Evolutionary conservation across 2,113 vertebrate genomes (phyloP), one percentile per base, ranked within the genome.

Genomic region (Calyptommatus sinebrachiatus): DNA sequence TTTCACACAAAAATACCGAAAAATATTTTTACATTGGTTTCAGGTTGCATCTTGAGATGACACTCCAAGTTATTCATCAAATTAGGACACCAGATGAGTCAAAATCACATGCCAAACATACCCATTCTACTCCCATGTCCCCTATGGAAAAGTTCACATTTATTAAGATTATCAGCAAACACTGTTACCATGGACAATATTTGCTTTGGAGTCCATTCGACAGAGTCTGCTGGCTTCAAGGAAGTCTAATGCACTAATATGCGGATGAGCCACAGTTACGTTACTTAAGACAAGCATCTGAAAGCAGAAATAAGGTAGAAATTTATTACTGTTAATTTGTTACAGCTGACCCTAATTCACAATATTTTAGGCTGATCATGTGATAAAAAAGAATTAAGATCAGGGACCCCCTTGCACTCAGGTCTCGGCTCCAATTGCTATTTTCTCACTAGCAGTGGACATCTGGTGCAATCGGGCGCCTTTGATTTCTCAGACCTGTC

Each of bases 131-230:
- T 28, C 57, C 11, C 50, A 18, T 26, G n/a, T 35, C 8, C 60
- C 22, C 16, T 11, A 26, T 2, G 28, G 9, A 5, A 21, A 66
- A 2, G 8, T 18, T 12, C 8, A 29, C 7, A 29, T 24, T 72
- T 11, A 63, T 50, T 50, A 73, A 35, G 45, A 41, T 41, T 41
- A 21, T 7, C 66, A 73, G 31, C 4, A 72, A 57, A 83, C 26
- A 28, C 80, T 87, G 82, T 96, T 87, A 99, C 98, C 98, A 3
- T 99, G 98, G 1, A 99, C 94, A 11, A 99, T 94, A 67, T 97
- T 99, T 0, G 95, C 96, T 89, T 94, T 97, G 0, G 97, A 94
- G 86, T 99, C 98, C 2, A 81, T 79, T 1, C 92, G 92, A 24
- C 85, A 95, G 12, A 95, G 86, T 68, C 90, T 94, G 84, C 94